phyloP scores from a whole-genome alignment of 37 sponge, comb jelly and placozoan genomes.

The Bolinopsis microptera region DNA sequence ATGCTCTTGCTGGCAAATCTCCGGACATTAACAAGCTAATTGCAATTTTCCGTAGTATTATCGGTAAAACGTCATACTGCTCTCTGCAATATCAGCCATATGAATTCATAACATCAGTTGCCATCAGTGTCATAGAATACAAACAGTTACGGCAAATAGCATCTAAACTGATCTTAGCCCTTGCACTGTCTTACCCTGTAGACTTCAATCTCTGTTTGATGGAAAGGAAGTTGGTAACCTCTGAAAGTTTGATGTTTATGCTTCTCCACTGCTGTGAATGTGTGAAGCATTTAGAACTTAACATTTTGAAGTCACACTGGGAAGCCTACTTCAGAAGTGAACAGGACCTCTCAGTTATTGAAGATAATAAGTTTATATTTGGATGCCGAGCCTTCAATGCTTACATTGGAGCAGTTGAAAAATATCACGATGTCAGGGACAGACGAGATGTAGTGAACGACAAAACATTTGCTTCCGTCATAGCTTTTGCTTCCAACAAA shows the following conservation, averaged over 20 bases:
- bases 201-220: background rate
- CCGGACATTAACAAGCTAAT: background rate
- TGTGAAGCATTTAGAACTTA: background rate
- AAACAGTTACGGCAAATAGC: constrained; percentile 26
- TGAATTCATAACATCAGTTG: background rate
- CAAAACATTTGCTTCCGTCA: background rate
- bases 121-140: background rate
- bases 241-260: background rate
- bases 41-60: background rate
- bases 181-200: background rate
- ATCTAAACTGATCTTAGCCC: background rate
- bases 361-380: constrained; percentile 2
- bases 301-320: background rate
- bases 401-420: background rate
- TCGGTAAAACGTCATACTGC: background rate
- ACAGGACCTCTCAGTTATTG: background rate
- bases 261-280: background rate
- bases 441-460: background rate
- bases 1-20: background rate
- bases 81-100: background rate
- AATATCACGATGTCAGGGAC: background rate
- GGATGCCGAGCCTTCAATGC: constrained; percentile 20
- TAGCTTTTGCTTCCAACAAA: background rate
- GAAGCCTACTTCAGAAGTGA: background rate
- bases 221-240: background rate